Evolutionary conservation across 1,140 invertebrate species (phyloP).

Genomic region (Diachasmimorpha longicaudata): DNA sequence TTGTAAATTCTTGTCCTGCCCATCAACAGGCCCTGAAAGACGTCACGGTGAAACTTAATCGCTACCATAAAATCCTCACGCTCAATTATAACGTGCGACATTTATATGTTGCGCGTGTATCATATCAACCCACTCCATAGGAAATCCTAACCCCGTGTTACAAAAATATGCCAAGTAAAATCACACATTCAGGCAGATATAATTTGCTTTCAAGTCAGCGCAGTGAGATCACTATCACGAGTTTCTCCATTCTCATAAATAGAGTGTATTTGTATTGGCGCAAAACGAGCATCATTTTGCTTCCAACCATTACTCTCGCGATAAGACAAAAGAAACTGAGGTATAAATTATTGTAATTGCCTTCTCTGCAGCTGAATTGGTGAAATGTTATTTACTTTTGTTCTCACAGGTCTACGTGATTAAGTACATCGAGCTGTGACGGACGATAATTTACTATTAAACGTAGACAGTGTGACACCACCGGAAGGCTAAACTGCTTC

Average conservation of each 20-base stretch:
- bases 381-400: too few species aligned
- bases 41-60: conserved; percentile 12
- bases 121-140: conserved; percentile 21
- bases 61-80: conserved; percentile 27
- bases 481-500: too few species aligned
- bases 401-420: too few species aligned
- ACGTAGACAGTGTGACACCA: too few species aligned
- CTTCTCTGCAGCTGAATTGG: too few species aligned
- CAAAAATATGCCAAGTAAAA: neutral
- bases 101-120: conserved; percentile 26
- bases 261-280: neutral
- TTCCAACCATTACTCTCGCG: neutral
- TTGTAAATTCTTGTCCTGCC: neutral
- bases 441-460: too few species aligned
- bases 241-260: conserved; percentile 7
- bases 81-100: conserved; percentile 31
- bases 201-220: conserved; percentile 21
- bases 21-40: conserved; percentile 13
- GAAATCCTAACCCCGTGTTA: neutral
- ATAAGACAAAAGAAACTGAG: neutral
- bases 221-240: conserved; percentile 8
- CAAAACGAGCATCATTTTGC: neutral
- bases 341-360: too few species aligned
- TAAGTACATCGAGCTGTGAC: too few species aligned
- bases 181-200: conserved; percentile 3